phyloP scores from a whole-genome alignment of 2,888 invertebrate genomes.

The Andricus curvator region DNA sequence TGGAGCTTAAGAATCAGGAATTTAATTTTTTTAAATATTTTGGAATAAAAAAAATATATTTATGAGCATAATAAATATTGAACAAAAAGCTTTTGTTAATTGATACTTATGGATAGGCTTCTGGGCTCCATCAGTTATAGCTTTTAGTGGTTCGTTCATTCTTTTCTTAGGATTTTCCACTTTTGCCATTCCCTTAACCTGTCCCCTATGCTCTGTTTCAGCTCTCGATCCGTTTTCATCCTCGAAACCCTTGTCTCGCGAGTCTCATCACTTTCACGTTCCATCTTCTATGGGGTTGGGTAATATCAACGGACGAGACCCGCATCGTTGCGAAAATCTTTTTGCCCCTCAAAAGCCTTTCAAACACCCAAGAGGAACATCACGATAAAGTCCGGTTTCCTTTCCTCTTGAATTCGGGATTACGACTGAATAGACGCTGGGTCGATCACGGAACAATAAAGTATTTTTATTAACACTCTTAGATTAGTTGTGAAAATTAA shows the following conservation, averaged over 20 bases:
- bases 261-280: slow-evolving; percentile 32
- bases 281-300: neutral
- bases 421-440: neutral
- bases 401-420: slow-evolving; percentile 23
- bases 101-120: neutral
- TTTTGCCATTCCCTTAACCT: slow-evolving; percentile 19
- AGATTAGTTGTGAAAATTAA: neutral
- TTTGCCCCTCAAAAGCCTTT: slow-evolving; percentile 3
- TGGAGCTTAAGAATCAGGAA: too few species aligned
- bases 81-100: neutral
- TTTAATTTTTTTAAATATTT: too few species aligned
- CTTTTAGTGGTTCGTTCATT: neutral
- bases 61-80: too few species aligned
- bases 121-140: neutral
- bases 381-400: slow-evolving; percentile 20
- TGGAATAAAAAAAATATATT: too few species aligned
- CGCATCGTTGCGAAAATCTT: slow-evolving; percentile 30
- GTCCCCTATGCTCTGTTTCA: slow-evolving; percentile 35
- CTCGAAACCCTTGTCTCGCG: slow-evolving; percentile 34
- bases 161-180: neutral
- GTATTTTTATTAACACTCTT: neutral
- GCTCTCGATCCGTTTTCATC: slow-evolving; percentile 19
- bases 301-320: slow-evolving; percentile 15
- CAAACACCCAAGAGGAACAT: slow-evolving; percentile 34
- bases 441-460: neutral